Evolutionary conservation across 30 jellyfish, hydroid and myxozoan species (phyloP), one percentile per base, ranked within the genome.

Genomic region (Nemopilema nomurai): DNA sequence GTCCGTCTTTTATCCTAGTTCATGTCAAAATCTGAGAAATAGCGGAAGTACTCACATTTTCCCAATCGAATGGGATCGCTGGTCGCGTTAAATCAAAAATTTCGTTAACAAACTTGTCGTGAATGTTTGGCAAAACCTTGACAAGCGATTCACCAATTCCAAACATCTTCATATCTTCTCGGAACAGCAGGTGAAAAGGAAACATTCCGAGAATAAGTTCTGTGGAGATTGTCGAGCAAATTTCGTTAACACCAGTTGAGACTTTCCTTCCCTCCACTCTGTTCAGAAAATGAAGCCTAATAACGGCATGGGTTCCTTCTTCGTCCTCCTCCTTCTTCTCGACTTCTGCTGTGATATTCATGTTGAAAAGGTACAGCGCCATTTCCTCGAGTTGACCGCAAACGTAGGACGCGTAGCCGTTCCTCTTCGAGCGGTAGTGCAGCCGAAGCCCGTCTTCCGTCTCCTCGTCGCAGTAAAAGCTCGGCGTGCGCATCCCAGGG

Each of bases 401-500:
- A 0, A 85, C 94, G 28, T 85, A 85, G 53, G 51, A 23, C 16
- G 77, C 78, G 52, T 74, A 85, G 0, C 94, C 94, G 6, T 66
- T 74, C 3, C 94, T 81, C 72, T 85, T 85, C 24, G 88, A 74
- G 27, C 94, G 94, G 41, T 85, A 85, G 31, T 85, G 85, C 77
- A 85, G 66, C 75, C 83, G 51, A 4, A 85, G 49, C 28, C 94
- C 94, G 65, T 69, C 72, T 41, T 51, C 79, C 41, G 94, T 62
- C 27, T 85, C 94, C 49, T 74, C 74, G 41, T 77, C 88, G 80
- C 88, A 75, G 41, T 74, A 85, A 31, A 85, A 85, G 23, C 88
- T 74, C n/a, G 94, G 94, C 57, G 94, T 29, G 20, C 81, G 88
- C 88, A 85, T 74, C 25, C 88, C 88, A 26, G 94, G 94, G 77